Percentiles rank a stretch among this genome's conserved stretches.
Evolutionary conservation across 2,797 vertebrate genomes (phyloP).

Genomic region (Fistularia commersonii): DNA sequence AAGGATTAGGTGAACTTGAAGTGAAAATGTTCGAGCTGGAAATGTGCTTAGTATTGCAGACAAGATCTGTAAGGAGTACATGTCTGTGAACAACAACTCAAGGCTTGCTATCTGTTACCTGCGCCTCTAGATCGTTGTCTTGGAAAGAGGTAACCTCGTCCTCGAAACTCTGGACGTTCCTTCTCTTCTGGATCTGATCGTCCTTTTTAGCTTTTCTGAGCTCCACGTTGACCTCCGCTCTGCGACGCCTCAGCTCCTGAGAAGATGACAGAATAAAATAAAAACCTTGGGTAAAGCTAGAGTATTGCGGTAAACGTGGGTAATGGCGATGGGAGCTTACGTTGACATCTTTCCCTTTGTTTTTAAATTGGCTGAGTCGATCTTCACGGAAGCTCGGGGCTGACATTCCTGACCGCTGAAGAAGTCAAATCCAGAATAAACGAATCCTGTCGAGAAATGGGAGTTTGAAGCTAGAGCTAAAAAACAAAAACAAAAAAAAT

Average conservation of each 20-base stretch:
- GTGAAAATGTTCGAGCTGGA: too few relatives aligned
- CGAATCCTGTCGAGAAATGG: slow-evolving; percentile 7
- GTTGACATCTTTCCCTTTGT: slow-evolving; percentile 86
- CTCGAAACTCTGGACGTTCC: slow-evolving; percentile 80
- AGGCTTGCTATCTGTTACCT: slow-evolving; percentile 60
- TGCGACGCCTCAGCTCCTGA: slow-evolving; percentile 84
- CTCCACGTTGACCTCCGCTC: slow-evolving; percentile 88
- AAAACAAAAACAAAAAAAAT: background rate
- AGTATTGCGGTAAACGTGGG: background rate
- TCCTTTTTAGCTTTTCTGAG: slow-evolving; percentile 92
- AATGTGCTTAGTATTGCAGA: too few relatives aligned
- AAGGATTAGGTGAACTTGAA: too few relatives aligned
- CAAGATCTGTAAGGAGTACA: too few relatives aligned
- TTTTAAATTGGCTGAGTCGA: slow-evolving; percentile 88
- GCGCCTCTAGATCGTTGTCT: slow-evolving; percentile 74
- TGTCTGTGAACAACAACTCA: background rate
- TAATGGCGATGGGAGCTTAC: slow-evolving; percentile 65
- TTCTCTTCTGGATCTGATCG: slow-evolving; percentile 89
- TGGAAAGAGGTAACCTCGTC: slow-evolving; percentile 80
- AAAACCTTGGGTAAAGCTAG: background rate
- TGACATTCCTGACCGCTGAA: slow-evolving; percentile 70
- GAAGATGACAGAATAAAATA: background rate
- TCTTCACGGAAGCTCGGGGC: slow-evolving; percentile 71
- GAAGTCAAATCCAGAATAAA: background rate
- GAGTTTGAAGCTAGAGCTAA: too few relatives aligned